phyloP scores from a whole-genome alignment of 2,888 invertebrate species.

The Magallana nippona region DNA sequence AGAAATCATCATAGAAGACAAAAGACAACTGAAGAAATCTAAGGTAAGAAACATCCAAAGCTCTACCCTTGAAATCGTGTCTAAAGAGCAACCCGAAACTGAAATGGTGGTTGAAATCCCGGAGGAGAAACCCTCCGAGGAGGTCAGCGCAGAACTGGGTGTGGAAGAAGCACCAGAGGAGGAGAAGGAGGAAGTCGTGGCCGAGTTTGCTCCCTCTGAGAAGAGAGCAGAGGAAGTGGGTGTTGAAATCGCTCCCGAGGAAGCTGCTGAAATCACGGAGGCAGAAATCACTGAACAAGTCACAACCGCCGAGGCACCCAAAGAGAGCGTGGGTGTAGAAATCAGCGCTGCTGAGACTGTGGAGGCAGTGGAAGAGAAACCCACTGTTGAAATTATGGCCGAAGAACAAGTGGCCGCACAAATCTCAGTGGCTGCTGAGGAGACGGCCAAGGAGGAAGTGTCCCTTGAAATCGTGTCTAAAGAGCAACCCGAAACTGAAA shows the following conservation, averaged over 20 bases:
- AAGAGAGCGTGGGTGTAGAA: conserved; percentile 21
- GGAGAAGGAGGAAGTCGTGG: conserved; percentile 34
- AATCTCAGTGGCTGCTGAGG: conserved; percentile 26
- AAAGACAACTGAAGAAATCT: not conserved
- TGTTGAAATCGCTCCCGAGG: conserved; percentile 39
- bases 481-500: conserved; percentile 42
- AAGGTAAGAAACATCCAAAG: not conserved
- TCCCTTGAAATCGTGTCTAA: conserved; percentile 14
- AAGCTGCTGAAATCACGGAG: conserved; percentile 30
- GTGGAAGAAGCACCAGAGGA: no score
- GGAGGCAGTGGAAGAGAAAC: conserved; percentile 40
- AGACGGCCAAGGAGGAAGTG: conserved; percentile 16
- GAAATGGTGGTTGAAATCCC: not conserved
- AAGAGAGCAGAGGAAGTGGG: conserved; percentile 42
- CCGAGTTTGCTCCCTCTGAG: conserved; percentile 38
- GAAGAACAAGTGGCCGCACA: conserved; percentile 26
- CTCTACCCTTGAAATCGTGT: not conserved
- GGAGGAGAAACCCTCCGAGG: conserved; percentile 7
- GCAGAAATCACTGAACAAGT: conserved; percentile 30
- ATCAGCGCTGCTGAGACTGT: conserved; percentile 41
- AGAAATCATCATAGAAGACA: conserved; percentile 9
- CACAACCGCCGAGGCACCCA: not conserved
- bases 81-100: conserved; percentile 24
- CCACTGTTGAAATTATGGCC: not conserved
- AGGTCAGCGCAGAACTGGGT: no score